Evolutionary conservation across 2,888 invertebrate species (phyloP), one percentile per base, ranked within the genome.

Genomic region (Diarsia dahlii): DNA sequence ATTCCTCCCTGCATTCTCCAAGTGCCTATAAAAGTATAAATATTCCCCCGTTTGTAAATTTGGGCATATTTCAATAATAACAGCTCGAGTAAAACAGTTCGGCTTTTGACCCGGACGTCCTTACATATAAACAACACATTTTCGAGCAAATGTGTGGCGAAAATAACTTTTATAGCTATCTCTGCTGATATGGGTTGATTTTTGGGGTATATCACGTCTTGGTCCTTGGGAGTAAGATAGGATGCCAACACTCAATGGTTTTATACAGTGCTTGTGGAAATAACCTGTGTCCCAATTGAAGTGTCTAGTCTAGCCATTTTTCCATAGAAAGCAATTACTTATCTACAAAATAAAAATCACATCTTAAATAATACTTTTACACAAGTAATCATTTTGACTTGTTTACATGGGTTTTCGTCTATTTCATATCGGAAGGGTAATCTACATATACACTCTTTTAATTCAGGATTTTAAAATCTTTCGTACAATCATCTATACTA

Each of bases 101-200:
- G 87, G 86, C 80, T 85, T 80, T 86, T 85, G 88, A 90, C 91
- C 89, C 82, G 81, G 50, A 74, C 89, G 88, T 87, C 85, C 89
- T 90, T 85, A 75, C 76, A 64, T 80, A 86, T 82, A 90, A 89
- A 90, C 89, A 90, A 89, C 81, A 71, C 78, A 82, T 81, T 84
- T 86, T 81, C 80, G 54, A 68, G 75, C 82, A 86, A 87, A 86
- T 81, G 78, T 78, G 71, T 67, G 68, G 74, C 84, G 68, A 88
- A 90, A 91, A 91, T 91, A 91, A 85, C 86, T 90, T 91, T 90
- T 88, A 91, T 86, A 79, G 81, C 86, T 39, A 70, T 73, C 18
- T 74, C 70, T 72, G 74, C 60, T 81, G 82, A 79, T 81, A 84
- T 58, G 28, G 62, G 48, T 80, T 62, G 65, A 87, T 87, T 80